phyloP scores from a whole-genome alignment of 2,113 vertebrate species.

The Corythaixoides concolor region DNA sequence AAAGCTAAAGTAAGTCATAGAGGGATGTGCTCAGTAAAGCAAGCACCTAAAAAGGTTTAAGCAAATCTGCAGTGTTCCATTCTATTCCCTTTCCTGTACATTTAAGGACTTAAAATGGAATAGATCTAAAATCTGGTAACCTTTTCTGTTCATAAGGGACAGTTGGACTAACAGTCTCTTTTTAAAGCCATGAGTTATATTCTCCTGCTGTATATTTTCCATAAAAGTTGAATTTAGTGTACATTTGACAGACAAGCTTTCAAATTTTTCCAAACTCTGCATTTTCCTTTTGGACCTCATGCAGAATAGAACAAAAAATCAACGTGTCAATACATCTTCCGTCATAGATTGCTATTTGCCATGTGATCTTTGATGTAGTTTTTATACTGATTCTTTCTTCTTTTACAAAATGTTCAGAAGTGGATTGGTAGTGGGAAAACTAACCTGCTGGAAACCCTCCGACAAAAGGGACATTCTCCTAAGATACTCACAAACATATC shows the following conservation, averaged over 20 bases:
- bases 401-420: background rate
- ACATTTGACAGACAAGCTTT: background rate
- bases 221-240: background rate
- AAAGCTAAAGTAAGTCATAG: background rate
- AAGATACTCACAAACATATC: background rate
- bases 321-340: background rate
- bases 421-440: background rate
- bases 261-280: background rate
- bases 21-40: background rate
- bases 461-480: background rate
- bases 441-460: background rate
- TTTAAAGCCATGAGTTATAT: background rate
- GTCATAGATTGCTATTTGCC: background rate
- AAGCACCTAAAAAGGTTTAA: background rate
- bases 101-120: background rate
- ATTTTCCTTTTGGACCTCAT: background rate
- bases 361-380: background rate
- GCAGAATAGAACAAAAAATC: background rate
- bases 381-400: background rate
- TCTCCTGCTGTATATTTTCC: background rate
- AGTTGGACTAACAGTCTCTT: background rate
- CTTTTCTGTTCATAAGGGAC: background rate
- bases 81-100: background rate
- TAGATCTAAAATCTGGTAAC: background rate
- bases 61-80: background rate